Percentiles rank a stretch among this genome's conserved stretches.
Evolutionary conservation across 2,888 invertebrate genomes (phyloP).

Genomic region (Drosophila stalkeri): DNA sequence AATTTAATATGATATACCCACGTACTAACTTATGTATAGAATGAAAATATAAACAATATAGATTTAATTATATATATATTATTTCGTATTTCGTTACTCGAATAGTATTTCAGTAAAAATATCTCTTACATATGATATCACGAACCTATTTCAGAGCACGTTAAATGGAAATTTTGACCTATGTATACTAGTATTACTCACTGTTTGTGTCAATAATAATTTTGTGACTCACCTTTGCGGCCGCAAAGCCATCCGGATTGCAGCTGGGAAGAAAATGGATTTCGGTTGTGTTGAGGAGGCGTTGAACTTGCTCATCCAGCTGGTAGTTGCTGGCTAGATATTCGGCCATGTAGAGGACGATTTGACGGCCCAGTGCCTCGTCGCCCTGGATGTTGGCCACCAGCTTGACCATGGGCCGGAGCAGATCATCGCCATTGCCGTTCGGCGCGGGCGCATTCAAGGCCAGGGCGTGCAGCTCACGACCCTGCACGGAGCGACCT

Average conservation of each 20-base stretch:
- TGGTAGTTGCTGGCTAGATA: conserved; percentile 92
- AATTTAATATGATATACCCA: not conserved
- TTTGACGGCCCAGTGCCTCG: conserved; percentile 93
- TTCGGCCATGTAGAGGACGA: conserved; percentile 92
- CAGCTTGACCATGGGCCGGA: conserved; percentile 95
- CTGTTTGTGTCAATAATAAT: not conserved
- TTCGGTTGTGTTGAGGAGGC: conserved; percentile 89
- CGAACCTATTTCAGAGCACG: not conserved
- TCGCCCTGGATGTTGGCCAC: conserved; percentile 98
- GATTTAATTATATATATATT: not conserved
- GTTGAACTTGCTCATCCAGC: conserved; percentile 88
- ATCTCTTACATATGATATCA: not conserved
- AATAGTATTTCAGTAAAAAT: not conserved
- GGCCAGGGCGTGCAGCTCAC: conserved; percentile 90
- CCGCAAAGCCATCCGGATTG: conserved; percentile 98
- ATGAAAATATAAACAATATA: not conserved
- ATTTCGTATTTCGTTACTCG: not conserved
- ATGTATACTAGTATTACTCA: not conserved
- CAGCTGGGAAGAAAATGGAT: conserved; percentile 98
- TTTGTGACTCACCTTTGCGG: conserved; percentile 87
- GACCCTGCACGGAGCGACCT: conserved; percentile 92
- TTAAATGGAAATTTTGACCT: not conserved
- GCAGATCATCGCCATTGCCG: conserved; percentile 84
- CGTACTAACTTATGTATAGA: not conserved
- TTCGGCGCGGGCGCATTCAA: conserved; percentile 89